A percentile compares a stretch with the other conserved stretches of the same genome.
Evolutionary conservation across 2,797 vertebrate genomes (phyloP).

Genomic region (Potorous gilbertii): DNA sequence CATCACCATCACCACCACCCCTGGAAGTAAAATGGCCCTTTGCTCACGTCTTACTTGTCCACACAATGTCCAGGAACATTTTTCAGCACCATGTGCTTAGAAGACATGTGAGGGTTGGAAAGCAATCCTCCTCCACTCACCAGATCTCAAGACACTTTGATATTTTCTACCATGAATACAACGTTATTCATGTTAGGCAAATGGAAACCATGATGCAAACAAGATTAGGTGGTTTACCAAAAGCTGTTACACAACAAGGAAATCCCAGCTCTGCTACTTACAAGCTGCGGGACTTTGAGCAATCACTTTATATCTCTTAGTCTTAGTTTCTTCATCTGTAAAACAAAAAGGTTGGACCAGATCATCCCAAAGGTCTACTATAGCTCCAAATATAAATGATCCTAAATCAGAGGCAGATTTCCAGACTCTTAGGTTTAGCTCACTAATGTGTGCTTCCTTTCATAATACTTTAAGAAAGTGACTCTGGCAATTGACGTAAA

Average conservation of each 20-base stretch:
- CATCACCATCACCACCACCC: conserved; percentile 42
- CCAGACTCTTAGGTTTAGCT: not conserved
- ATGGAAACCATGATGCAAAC: conserved; percentile 25
- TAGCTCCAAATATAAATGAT: not conserved
- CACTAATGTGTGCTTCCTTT: not conserved
- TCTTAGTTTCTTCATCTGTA: not conserved
- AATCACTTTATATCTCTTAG: not conserved
- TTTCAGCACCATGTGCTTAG: not conserved
- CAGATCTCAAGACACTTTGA: conserved; percentile 2
- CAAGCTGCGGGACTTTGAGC: not conserved
- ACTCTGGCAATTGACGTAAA: not conserved
- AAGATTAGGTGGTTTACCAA: conserved; percentile 15
- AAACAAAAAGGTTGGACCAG: not conserved
- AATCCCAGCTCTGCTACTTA: not conserved
- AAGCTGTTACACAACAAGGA: conserved; percentile 20
- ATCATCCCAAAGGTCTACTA: not conserved
- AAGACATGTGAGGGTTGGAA: not conserved
- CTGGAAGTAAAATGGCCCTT: conserved; percentile 49
- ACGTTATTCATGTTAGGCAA: conserved; percentile 8
- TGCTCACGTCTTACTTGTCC: conserved; percentile 18
- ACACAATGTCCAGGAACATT: conserved; percentile 20
- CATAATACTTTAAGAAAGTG: not conserved
- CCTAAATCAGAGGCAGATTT: not conserved
- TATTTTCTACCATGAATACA: not conserved
- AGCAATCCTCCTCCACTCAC: not conserved